Percentiles rank a stretch among this genome's conserved stretches.
These are phyloP conservation scores for Diarsia mendica DNA, from an alignment of 2,888 invertebrate genomes.

Conservation along the genomic window DNA sequence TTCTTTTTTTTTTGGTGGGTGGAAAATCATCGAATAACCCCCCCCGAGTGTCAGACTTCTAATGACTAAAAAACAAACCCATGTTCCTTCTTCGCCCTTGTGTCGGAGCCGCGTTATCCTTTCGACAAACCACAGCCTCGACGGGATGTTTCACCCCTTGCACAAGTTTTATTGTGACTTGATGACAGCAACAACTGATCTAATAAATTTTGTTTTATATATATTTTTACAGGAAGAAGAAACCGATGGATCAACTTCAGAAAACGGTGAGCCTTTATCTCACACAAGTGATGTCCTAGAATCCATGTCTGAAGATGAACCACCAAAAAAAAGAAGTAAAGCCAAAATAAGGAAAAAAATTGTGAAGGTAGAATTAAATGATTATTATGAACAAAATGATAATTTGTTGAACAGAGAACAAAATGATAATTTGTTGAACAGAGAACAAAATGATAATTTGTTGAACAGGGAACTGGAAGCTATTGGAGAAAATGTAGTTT, in stretches of 20 bases:
- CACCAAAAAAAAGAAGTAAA: conserved; percentile 38
- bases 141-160: not conserved
- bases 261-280: conserved; percentile 20
- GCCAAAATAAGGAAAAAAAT: conserved; percentile 28
- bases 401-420: conserved; percentile 11
- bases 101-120: too few species aligned
- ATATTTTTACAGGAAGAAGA: conserved; percentile 39
- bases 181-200: conserved; percentile 2
- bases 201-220: not conserved
- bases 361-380: conserved; percentile 42
- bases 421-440: conserved; percentile 17
- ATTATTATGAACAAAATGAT: conserved; percentile 29
- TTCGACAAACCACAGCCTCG: too few species aligned
- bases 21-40: too few species aligned
- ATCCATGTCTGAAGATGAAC: conserved; percentile 50
- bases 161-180: not conserved
- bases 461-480: conserved; percentile 70
- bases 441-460: conserved; percentile 42
- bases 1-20: too few species aligned
- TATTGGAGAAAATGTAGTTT: conserved; percentile 72
- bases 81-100: too few species aligned
- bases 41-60: too few species aligned
- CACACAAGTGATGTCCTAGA: conserved; percentile 47
- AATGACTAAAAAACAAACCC: too few species aligned
- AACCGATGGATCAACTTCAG: conserved; percentile 17